A percentile compares a stretch with the other conserved stretches of the same genome.
Conservation (phyloP, 2,113 vertebrate species). For the Zosterops hypoxanthus region DNA sequence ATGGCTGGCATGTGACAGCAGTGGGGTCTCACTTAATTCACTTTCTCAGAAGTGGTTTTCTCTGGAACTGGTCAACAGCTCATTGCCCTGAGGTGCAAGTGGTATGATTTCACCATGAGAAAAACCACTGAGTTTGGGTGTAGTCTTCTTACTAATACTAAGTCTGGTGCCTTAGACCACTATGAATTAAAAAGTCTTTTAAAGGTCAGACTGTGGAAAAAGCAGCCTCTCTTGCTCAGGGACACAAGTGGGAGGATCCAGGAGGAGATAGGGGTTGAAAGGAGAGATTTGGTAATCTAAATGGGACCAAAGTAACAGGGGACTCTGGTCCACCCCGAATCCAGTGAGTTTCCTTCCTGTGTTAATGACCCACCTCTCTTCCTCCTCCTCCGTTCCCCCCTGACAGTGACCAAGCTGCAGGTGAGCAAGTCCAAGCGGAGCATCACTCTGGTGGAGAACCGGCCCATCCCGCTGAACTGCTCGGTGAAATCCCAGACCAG, state of each 20-base stretch:
- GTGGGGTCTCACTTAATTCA: not conserved
- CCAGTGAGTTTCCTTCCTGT: not conserved
- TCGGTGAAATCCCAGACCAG: slow-evolving; percentile 89
- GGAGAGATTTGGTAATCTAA: not conserved
- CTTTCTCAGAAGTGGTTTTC: not conserved
- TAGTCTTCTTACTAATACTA: not conserved
- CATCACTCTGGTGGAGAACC: slow-evolving; percentile 86
- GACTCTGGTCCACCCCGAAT: not conserved
- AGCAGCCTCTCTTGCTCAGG: not conserved
- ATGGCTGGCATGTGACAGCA: not conserved
- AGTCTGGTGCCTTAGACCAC: not conserved
- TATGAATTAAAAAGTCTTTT: not conserved
- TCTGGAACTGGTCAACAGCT: not conserved
- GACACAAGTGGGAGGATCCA: not conserved
- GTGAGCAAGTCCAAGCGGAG: slow-evolving; percentile 91
- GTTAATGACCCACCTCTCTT: not conserved
- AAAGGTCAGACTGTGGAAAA: not conserved
- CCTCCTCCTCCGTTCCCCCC: not conserved
- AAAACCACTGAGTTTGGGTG: not conserved
- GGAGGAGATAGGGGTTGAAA: not conserved
- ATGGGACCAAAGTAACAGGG: not conserved
- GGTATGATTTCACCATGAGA: not conserved
- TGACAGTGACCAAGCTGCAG: slow-evolving; percentile 87
- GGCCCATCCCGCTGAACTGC: slow-evolving; percentile 89
- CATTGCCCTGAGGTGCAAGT: not conserved